Evolutionary conservation across 2,113 vertebrate species (phyloP).

Genomic region (Paramisgurnus dabryanus): DNA sequence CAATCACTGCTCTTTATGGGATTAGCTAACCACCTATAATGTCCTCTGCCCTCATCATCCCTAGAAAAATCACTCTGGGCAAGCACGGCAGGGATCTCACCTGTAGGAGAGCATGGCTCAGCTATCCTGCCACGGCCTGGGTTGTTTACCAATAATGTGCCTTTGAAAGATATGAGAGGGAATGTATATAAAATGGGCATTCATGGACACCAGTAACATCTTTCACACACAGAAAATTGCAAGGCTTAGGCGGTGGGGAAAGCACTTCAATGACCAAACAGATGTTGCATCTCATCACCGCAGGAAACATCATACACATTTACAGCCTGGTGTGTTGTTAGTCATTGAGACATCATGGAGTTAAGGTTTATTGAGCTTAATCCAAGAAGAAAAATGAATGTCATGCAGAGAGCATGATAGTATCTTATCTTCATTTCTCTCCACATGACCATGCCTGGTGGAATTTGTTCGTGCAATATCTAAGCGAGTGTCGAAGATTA

Average conservation of each 20-base stretch:
- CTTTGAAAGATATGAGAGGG: slow-evolving; percentile 9
- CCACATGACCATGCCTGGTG: slow-evolving; percentile 12
- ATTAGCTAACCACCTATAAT: slow-evolving; percentile 49
- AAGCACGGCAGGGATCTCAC: slow-evolving; percentile 26
- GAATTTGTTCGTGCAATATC: background rate
- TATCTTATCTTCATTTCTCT: slow-evolving; percentile 22
- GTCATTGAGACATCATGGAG: slow-evolving; percentile 28
- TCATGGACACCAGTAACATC: slow-evolving; percentile 1
- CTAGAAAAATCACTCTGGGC: slow-evolving; percentile 35
- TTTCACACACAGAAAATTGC: slow-evolving; percentile 32
- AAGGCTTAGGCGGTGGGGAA: slow-evolving; percentile 3
- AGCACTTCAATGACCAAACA: slow-evolving; percentile 21
- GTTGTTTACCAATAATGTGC: slow-evolving; percentile 41
- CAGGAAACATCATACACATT: slow-evolving; percentile 20
- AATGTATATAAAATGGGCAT: slow-evolving; percentile 39
- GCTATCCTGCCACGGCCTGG: slow-evolving; percentile 11
- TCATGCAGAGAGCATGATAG: slow-evolving; percentile 31
- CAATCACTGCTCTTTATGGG: slow-evolving; percentile 56
- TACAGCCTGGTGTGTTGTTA: slow-evolving; percentile 19
- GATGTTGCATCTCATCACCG: slow-evolving; percentile 19
- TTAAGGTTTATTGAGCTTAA: slow-evolving; percentile 18
- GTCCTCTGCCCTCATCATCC: slow-evolving; percentile 35
- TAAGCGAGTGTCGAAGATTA: background rate
- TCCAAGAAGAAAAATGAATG: slow-evolving; percentile 33
- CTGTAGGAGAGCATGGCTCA: slow-evolving; percentile 20